A percentile compares a stretch with the other conserved stretches of the same genome.
phyloP scores from a whole-genome alignment of 2,888 invertebrate species.

The Biston stratarius region DNA sequence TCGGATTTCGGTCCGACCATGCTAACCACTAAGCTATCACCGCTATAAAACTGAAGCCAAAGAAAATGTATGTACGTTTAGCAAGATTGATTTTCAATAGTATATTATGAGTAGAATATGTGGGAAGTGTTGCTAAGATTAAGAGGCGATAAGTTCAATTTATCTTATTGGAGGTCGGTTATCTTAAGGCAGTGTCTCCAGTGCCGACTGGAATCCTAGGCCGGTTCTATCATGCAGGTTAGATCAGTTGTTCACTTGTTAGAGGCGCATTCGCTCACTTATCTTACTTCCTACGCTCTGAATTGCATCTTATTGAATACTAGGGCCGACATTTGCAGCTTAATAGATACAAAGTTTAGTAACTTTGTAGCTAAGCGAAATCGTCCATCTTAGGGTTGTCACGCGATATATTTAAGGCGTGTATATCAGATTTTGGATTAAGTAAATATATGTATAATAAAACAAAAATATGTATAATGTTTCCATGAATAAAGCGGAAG shows the following conservation, averaged over 20 bases:
- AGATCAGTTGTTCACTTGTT: slow-evolving; percentile 42
- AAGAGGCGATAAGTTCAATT: slow-evolving; percentile 71
- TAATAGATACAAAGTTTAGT: slow-evolving; percentile 34
- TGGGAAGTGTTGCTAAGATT: slow-evolving; percentile 63
- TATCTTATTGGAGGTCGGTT: slow-evolving; percentile 68
- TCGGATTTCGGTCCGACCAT: too few relatives aligned
- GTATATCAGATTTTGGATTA: too few relatives aligned
- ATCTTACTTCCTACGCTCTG: slow-evolving; percentile 56
- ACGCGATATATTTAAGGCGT: slow-evolving; percentile 9
- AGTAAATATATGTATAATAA: too few relatives aligned
- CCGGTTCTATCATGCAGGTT: slow-evolving; percentile 43
- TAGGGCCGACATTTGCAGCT: slow-evolving; percentile 36
- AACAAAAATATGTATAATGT: too few relatives aligned
- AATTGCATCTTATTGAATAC: slow-evolving; percentile 40
- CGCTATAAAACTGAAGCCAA: slow-evolving; percentile 28
- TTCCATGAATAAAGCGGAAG: too few relatives aligned
- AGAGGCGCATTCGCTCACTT: slow-evolving; percentile 46
- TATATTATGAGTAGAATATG: slow-evolving; percentile 62
- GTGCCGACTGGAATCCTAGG: slow-evolving; percentile 60
- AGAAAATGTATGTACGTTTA: slow-evolving; percentile 57
- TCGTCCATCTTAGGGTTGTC: slow-evolving; percentile 17
- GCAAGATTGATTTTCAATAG: slow-evolving; percentile 55
- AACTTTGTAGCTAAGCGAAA: slow-evolving; percentile 8
- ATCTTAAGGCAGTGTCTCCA: slow-evolving; percentile 60
- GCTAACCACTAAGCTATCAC: too few relatives aligned